These are phyloP conservation scores for Muscina levida DNA, from an alignment of 2,888 invertebrate species.

Conservation along the genomic window DNA sequence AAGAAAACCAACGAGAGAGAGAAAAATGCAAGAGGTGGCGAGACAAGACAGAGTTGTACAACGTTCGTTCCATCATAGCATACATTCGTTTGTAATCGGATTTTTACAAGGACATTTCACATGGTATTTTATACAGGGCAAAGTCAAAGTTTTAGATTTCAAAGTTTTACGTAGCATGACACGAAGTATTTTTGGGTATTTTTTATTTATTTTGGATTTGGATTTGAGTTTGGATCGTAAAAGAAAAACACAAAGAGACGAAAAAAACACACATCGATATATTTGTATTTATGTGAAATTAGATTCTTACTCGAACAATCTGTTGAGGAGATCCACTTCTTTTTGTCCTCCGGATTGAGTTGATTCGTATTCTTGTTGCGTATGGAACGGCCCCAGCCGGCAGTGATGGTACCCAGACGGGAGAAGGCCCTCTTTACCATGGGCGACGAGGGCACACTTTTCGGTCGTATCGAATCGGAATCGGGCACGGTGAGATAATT, in stretches of 20 bases:
- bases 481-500: slow-evolving; percentile 96
- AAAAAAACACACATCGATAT: slow-evolving; percentile 78
- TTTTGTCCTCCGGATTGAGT: slow-evolving; percentile 91
- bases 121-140: slow-evolving; percentile 64
- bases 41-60: slow-evolving; percentile 38
- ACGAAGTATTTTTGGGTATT: slow-evolving; percentile 41
- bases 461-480: slow-evolving; percentile 91
- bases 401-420: slow-evolving; percentile 93
- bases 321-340: slow-evolving; percentile 95
- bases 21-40: slow-evolving; percentile 4
- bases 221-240: background rate
- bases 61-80: background rate
- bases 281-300: slow-evolving; percentile 73
- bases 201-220: background rate
- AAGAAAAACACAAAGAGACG: slow-evolving; percentile 37
- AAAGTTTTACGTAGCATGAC: slow-evolving; percentile 34
- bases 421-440: slow-evolving; percentile 96
- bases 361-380: slow-evolving; percentile 91
- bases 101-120: slow-evolving; percentile 55
- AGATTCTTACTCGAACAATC: slow-evolving; percentile 91
- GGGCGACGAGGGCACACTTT: slow-evolving; percentile 95
- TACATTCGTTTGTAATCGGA: slow-evolving; percentile 6
- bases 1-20: background rate
- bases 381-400: slow-evolving; percentile 94
- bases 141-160: slow-evolving; percentile 51